Evolutionary conservation across 92 coral and sea anemone species (phyloP).

Genomic region (Scolanthus callimorphus): DNA sequence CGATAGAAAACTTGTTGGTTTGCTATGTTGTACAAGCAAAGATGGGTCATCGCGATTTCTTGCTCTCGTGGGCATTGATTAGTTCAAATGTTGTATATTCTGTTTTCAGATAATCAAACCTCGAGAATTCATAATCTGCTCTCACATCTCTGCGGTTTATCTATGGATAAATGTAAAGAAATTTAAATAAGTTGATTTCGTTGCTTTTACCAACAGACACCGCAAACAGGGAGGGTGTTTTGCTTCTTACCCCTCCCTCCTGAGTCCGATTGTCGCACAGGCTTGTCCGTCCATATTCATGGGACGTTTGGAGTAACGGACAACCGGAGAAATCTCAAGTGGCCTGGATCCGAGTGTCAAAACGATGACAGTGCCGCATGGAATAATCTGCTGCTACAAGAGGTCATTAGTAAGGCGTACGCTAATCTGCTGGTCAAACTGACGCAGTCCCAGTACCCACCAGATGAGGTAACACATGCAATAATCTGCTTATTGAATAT

Average conservation of each 20-base stretch:
- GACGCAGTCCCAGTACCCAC: conserved; percentile 51
- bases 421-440: conserved; percentile 59
- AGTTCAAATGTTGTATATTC: too few species aligned
- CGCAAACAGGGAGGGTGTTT: conserved; percentile 70
- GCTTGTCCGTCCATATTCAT: conserved; percentile 82
- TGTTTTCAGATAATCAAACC: too few species aligned
- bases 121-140: too few species aligned
- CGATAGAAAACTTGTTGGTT: too few species aligned
- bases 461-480: conserved; percentile 32
- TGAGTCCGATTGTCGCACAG: conserved; percentile 89
- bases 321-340: conserved; percentile 81
- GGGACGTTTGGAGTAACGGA: conserved; percentile 95
- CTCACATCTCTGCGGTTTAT: too few species aligned
- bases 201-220: conserved; percentile 21
- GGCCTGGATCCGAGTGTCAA: conserved; percentile 95
- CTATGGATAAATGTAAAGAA: too few species aligned
- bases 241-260: conserved; percentile 87
- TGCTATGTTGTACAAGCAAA: too few species aligned
- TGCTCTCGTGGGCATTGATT: too few species aligned
- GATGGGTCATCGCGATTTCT: too few species aligned
- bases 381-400: conserved; percentile 64
- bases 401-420: conserved; percentile 75
- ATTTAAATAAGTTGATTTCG: too few species aligned
- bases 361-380: conserved; percentile 88
- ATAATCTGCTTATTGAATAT: too few species aligned